Evolutionary conservation across 2,888 invertebrate genomes (phyloP), one percentile per base, ranked within the genome.

Genomic region (Hypomecis punctinalis): DNA sequence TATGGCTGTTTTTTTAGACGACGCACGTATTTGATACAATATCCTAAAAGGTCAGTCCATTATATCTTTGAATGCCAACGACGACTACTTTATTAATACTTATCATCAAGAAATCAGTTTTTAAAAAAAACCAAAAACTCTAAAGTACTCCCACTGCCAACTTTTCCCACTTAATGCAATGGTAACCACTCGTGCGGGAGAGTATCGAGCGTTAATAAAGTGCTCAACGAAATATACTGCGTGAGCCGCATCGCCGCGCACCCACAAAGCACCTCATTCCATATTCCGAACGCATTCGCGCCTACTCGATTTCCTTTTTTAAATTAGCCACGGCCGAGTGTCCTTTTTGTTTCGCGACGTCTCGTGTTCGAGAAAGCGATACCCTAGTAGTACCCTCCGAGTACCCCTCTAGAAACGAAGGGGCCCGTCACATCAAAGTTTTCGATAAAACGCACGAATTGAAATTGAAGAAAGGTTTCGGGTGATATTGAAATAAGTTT

Each of bases 251-350:
- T 81, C 89, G 85, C 68, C 91, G 92, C 93, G 85, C 92, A 88
- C 90, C 91, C 92, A 86, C 88, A 85, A 86, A 84, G 82, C 81
- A 68, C 70, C 81, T 88, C 88, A 88, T 89, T 89, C 78, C 72
- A 80, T 86, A 90, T 90, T 89, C 90, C 71, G 79, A 73, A 72
- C 82, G 83, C 87, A 81, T 77, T 78, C 80, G 71, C 81, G 75
- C 75, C 79, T 83, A 84, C 87, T 90, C 90, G 88, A 91, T 91
- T 91, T 90, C 88, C 91, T 91, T 89, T 91, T 92, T 90, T 83
- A 90, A 92, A 92, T 92, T 92, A 92, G 90, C 91, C 79, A 88
- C 88, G 89, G 89, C 81, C 89, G 88, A 89, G 83, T 85, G 87
- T 91, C 83, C 83, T 90, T 89, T 89, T 91, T 92, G 91, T 91